These are phyloP conservation scores for Noctuana brunneofusca DNA, from an alignment of 2,888 invertebrate species.

Conservation along the genomic window DNA sequence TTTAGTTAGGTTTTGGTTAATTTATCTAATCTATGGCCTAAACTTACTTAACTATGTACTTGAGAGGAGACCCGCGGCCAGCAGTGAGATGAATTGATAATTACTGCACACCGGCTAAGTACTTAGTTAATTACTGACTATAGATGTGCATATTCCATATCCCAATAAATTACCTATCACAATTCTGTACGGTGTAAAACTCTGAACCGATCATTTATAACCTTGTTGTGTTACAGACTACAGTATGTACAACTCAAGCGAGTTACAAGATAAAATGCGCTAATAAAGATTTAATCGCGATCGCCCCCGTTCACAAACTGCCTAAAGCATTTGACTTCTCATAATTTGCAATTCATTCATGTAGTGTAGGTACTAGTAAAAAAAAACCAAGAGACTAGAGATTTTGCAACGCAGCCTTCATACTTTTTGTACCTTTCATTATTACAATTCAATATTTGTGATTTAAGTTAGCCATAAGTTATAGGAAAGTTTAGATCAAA, in stretches of 20 bases:
- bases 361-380: conserved; percentile 36
- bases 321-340: conserved; percentile 14
- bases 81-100: too few relatives aligned
- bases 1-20: too few relatives aligned
- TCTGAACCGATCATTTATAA: too few relatives aligned
- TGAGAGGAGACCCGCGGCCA: too few relatives aligned
- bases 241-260: too few relatives aligned
- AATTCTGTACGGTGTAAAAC: too few relatives aligned
- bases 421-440: conserved; percentile 48
- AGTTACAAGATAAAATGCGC: neutral
- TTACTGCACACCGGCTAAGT: too few relatives aligned
- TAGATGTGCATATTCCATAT: too few relatives aligned
- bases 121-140: too few relatives aligned
- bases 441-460: conserved; percentile 41
- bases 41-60: too few relatives aligned
- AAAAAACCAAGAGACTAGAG: conserved; percentile 46
- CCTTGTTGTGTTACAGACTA: neutral
- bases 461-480: conserved; percentile 7
- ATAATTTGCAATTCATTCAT: conserved; percentile 38
- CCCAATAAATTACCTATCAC: too few relatives aligned
- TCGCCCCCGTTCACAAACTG: conserved; percentile 20
- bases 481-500: neutral
- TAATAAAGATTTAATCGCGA: conserved; percentile 3
- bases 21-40: too few relatives aligned
- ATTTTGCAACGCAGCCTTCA: conserved; percentile 53